Evolutionary conservation across 1,140 invertebrate genomes (phyloP).

Genomic region (Penaeus indicus): DNA sequence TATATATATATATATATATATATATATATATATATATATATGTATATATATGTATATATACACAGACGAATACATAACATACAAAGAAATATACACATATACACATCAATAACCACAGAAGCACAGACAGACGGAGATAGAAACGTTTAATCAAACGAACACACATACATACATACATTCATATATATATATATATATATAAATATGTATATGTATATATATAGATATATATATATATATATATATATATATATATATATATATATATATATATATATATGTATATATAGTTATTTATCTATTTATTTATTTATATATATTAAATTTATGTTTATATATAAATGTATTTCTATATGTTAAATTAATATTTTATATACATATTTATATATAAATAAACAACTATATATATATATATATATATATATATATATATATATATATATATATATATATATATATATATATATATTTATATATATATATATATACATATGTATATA

Average conservation of each 20-base stretch:
- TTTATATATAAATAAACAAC: background rate
- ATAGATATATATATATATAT: slow-evolving; percentile 26
- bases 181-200: slow-evolving; percentile 19
- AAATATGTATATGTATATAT: slow-evolving; percentile 21
- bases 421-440: background rate
- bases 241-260: slow-evolving; percentile 5
- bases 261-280: slow-evolving; percentile 23
- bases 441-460: slow-evolving; percentile 12
- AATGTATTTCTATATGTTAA: background rate
- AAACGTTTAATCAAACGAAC: no score
- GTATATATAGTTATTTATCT: background rate
- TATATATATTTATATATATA: slow-evolving; percentile 32
- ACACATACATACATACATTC: background rate
- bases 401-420: background rate
- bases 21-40: no score
- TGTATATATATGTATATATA: no score
- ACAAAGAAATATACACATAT: no score
- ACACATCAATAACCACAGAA: no score
- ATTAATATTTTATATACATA: background rate
- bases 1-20: no score
- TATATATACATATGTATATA: background rate
- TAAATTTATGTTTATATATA: slow-evolving; percentile 9
- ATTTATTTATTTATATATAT: slow-evolving; percentile 18
- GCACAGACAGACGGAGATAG: no score
- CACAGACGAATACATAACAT: no score